A percentile compares a stretch with the other conserved stretches of the same genome.
Evolutionary conservation across 2,113 vertebrate species (phyloP).

Genomic region (Vireo altiloquus): DNA sequence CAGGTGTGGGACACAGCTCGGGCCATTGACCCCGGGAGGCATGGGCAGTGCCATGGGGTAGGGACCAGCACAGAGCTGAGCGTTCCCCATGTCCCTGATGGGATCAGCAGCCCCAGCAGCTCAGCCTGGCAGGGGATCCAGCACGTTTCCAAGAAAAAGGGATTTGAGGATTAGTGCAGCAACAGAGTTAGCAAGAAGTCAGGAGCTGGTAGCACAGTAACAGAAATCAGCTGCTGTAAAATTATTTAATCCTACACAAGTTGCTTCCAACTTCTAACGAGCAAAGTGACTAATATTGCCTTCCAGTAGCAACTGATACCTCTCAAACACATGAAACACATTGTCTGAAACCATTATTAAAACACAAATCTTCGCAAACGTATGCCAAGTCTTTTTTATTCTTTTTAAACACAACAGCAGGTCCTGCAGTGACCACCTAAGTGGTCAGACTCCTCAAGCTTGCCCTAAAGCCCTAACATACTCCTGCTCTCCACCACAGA

Average conservation of each 20-base stretch:
- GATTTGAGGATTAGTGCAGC: background rate
- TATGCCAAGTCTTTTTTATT: background rate
- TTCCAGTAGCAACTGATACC: background rate
- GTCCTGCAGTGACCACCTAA: background rate
- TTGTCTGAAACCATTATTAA: background rate
- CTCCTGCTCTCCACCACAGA: background rate
- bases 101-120: background rate
- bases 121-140: background rate
- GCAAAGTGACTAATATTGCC: background rate
- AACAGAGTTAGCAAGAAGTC: background rate
- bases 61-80: background rate
- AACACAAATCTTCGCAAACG: rapidly evolving
- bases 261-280: background rate
- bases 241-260: background rate
- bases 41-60: too few species aligned
- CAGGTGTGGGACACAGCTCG: too few species aligned
- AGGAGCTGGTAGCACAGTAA: background rate
- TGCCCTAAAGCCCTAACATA: background rate
- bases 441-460: background rate
- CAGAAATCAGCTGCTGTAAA: background rate
- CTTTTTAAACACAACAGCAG: background rate
- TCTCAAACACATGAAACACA: background rate
- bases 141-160: background rate
- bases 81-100: background rate
- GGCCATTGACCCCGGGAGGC: too few species aligned